Evolutionary conservation across 2,113 vertebrate species (phyloP), one percentile per base, ranked within the genome.

Genomic region (Spilogale gracilis): DNA sequence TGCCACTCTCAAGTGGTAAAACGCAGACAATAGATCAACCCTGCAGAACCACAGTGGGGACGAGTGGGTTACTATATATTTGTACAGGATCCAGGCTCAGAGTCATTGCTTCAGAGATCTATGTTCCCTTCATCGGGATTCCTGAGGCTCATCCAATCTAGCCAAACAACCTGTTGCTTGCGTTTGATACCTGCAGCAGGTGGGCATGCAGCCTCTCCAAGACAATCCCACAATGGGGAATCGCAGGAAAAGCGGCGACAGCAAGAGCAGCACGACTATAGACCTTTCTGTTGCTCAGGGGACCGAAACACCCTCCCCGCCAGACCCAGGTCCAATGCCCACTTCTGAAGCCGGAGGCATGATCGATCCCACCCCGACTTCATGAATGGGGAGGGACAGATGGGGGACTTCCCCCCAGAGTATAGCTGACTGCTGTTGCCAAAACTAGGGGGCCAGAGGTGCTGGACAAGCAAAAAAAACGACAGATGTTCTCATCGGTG

Each of bases 391-490:
- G 11, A n/a, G 18, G 4, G 13, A 25, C 54, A 11, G 17, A 30
- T 5, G 12, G 25, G 25, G 8, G 17, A 50, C 20, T 14, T 50
- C 27, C 87, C 17, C 5, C 20, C 17, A 79, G 84, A 86, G 38
- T 32, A 82, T 95, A 85, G 16, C 89, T 2, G 30, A 60, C 80
- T 81, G 76, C 78, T 12, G 0, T 0, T 0, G 20, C 90, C 2
- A 0, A 4, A n/a, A 90, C 96, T 0, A 38, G 32, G 9, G 4
- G 3, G 3, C 73, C 38, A 54, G 0, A 5, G 54, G 27, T 2
- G 3, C 14, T 32, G 38, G 60, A 30, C 18, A 45, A 89, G 48
- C 14, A 45, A 86, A 95, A 45, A 89, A 94, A 25, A 11, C 11
- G 2, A 48, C 10, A 69, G 63, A 27, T 6, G 12, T 45, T 30